Base-by-base conservation (phyloP, 2,888 invertebrate species). In the Clostera curtula region DNA sequence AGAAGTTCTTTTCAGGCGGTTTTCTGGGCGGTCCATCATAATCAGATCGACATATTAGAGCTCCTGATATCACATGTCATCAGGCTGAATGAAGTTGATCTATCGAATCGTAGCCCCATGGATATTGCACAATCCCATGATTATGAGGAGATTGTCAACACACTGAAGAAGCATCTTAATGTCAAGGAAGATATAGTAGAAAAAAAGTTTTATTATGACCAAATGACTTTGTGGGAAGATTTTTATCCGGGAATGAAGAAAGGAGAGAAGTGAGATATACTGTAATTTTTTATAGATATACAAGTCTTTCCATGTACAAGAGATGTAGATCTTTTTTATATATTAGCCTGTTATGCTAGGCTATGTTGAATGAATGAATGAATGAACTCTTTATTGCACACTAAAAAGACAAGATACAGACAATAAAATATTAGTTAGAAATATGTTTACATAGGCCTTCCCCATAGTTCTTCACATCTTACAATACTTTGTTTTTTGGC, bases 1-100 rank as follows among this genome's bases (percentile, higher is more conserved):
- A 34, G 31, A 34, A 38, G 26, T 40, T 40, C 24, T 48, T 74
- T 70, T 21, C 67, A 89, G 89, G 89, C 88, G 21, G 49, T 89
- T 25, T 89, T 88, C 60, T 88, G 88, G 85, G 89, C 89, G 24
- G 85, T 83, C 5, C 75, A 84, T 42, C 77, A 79, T 41, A 88
- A 89, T 46, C 77, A 85, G 43, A 55, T 70, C 8, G 82, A 86
- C 30, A 74, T 86, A 29, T 69, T 88, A 9, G 70, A 86, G 56
- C 53, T 86, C 39, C 71, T 91, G 1, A 63, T 89, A 26, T 59
- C 79, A 9, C 60, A 73, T 24, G 85, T 83, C n/a, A 87, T 86
- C 7, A 71, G 86, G 34, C 49, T 70, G 23, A 65, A 64, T 7
- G 76, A 85, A 49, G 66, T 65, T 5, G 89, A 89, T 62, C 69